These are phyloP conservation scores for Sphaeridia pumilis DNA, from an alignment of 2,888 invertebrate species.

Conservation along the genomic window DNA sequence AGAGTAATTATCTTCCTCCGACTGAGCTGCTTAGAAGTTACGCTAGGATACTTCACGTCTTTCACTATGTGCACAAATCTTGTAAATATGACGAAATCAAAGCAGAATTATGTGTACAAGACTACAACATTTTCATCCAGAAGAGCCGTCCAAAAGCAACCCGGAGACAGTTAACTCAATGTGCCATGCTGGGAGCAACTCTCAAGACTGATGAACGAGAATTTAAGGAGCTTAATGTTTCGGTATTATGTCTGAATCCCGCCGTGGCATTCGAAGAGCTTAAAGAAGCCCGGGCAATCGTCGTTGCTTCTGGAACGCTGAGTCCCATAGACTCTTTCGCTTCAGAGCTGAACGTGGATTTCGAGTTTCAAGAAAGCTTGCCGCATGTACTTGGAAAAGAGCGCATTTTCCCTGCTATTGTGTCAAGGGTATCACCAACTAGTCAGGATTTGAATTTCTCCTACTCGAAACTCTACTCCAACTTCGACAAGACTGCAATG, in stretches of 20 bases:
- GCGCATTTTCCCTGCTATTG: slow-evolving; percentile 18
- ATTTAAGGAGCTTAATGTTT: background rate
- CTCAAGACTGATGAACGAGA: too few species aligned
- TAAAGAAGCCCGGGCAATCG: slow-evolving; percentile 19
- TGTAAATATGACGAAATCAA: too few species aligned
- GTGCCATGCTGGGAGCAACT: too few species aligned
- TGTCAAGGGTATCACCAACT: background rate
- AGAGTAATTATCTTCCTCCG: background rate
- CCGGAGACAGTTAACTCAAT: too few species aligned
- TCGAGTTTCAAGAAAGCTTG: slow-evolving; percentile 17
- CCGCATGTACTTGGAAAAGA: slow-evolving; percentile 20
- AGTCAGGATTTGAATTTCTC: background rate
- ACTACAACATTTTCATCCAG: background rate
- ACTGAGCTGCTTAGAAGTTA: background rate
- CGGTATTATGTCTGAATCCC: slow-evolving; percentile 29
- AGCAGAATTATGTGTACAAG: too few species aligned
- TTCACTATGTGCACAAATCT: background rate
- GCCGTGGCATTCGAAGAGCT: slow-evolving; percentile 24
- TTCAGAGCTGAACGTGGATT: slow-evolving; percentile 20
- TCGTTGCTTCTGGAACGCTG: slow-evolving; percentile 31
- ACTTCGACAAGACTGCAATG: background rate
- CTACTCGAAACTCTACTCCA: background rate
- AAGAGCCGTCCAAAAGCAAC: too few species aligned
- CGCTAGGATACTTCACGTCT: background rate
- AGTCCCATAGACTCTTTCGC: slow-evolving; percentile 23